Base-by-base conservation (phyloP, 1,140 invertebrate species). In the Drosophila albomicans region DNA sequence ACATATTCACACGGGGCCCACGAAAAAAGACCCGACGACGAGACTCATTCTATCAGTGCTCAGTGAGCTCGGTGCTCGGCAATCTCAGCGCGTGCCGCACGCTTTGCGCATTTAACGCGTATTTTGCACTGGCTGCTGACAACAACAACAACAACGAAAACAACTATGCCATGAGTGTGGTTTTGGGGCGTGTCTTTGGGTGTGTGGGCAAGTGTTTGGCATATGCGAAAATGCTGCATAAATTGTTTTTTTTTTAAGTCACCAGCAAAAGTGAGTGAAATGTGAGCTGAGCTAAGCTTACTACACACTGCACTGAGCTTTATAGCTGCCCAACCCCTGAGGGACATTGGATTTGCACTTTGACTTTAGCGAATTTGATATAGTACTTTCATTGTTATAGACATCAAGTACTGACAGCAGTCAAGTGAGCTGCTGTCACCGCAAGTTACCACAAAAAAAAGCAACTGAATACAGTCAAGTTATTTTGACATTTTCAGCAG, bases 101-200 rank as follows among this genome's bases (percentile, higher is more conserved):
- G 84, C 84, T 88, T 88, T 88, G 84, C 84, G 76, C 84, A 87
- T 88, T 87, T 87, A 88, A 87, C 84, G 84, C 84, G 84, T 88
- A 82, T 87, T 87, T 87, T 87, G 77, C 82, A 78, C 58, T 75
- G 79, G 61, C 67, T 80, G 78, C 67, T 76, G 56, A 16, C 54
- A 67, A 58, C 52, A 63, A 51, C 13, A 57, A 25, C 38, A 58
- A 13, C 15, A 43, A 25, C 2, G 15, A 15, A 15, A 15, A 15
- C 15, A 20, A 57, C 13, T 38, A 30, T 41, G 38, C 11, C 38
- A 41, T 41, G 7, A 46, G 20, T 52, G 38, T 28, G 38, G 20
- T 54, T 54, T 65, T 43, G 32, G 49, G 49, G 38, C 20, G 62
- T 64, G 62, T 54, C 30, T 57, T 58, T 8, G 56, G 38, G 38